Base-by-base conservation (phyloP, 1,140 invertebrate genomes). In the Amyelois transitella region DNA sequence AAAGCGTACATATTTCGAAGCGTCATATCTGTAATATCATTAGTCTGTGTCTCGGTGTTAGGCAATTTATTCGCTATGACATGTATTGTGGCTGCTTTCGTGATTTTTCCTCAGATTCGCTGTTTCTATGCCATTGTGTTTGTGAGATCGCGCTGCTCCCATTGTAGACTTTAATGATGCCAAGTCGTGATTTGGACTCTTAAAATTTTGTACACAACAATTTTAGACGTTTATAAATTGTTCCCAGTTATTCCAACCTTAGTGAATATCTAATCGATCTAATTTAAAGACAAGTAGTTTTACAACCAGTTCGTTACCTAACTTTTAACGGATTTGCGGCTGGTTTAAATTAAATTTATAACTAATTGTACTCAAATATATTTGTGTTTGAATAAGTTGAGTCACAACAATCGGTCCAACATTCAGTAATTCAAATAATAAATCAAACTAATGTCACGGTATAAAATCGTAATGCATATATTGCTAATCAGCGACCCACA, bases 61-160 rank as follows among this genome's bases (percentile, higher is more conserved):
- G 68, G 71, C 66, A 54, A 80, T 82, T 81, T 81, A 69, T 79
- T 69, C 55, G 60, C 63, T 66, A 66, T 72, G 68, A 78, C 72
- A 66, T 53, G 69, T 75, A 76, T 78, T 75, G 70, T 77, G 62
- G 50, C 53, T 48, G 53, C 49, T 60, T 59, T 66, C 60, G 57
- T 56, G 60, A 74, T 70, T 65, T 76, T 72, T 60, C 62, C 55
- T 19, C 44, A 24, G 51, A 60, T 66, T 58, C 51, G 55, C 53
- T 63, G 66, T 67, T 55, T n/a, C 55, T 63, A 51, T 24, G 50
- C 62, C 58, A 64, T 64, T 71, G 68, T 65, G 20, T 22, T 44
- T 24, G 58, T 57, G 60, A 64, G 61, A 71, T 61, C 50, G 49
- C 57, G 58, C 55, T 66, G 56, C 49, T 60, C 32, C 56, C 48